Base-by-base conservation (phyloP, 2,113 vertebrate genomes). In the Lophochroa leadbeateri region DNA sequence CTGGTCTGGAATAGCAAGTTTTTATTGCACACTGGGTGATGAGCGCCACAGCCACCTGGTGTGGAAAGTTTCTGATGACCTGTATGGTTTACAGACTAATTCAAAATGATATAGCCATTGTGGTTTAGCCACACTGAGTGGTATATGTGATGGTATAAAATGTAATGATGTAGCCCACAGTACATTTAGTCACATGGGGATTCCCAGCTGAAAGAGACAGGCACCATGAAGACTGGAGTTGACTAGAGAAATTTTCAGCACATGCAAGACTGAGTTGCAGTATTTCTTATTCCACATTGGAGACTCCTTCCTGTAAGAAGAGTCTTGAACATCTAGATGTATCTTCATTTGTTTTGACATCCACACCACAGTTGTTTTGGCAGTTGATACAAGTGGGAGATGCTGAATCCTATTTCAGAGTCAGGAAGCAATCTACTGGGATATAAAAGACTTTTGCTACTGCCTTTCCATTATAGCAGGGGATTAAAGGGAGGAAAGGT, bases 91-190 rank as follows among this genome's bases (percentile, higher is more conserved):
- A 17, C 29, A 21, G 55, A 7, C 27, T 57, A 23, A 16, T 46
- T 31, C 27, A 61, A 35, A 52, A 17, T 7, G 13, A 29, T 29
- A 10, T 1, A 55, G 18, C 20, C 8, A 4, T 11, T 44, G 25
- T 4, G 50, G 41, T 31, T 50, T 43, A 37, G 44, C 39, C 2
- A 0, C 15, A 4, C 2, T 7, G 12, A 58, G 31, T 6, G 43
- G 31, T 35, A 25, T 16, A 33, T 65, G 17, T 13, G 60, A 16
- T 8, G 14, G 21, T 27, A 39, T 55, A 31, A 79, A 85, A 44
- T 8, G 7, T 27, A 53, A 41, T 17, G 53, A 11, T 37, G 53
- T 6, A 33, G 37, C 75, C 17, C 25, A 46, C 37, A 28, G 50
- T 11, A 12, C 3, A 4, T 17, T 24, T 25, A 8, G 16, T 43